Conservation (phyloP, 1,140 invertebrate species). For the Drosophila ercepeae region DNA sequence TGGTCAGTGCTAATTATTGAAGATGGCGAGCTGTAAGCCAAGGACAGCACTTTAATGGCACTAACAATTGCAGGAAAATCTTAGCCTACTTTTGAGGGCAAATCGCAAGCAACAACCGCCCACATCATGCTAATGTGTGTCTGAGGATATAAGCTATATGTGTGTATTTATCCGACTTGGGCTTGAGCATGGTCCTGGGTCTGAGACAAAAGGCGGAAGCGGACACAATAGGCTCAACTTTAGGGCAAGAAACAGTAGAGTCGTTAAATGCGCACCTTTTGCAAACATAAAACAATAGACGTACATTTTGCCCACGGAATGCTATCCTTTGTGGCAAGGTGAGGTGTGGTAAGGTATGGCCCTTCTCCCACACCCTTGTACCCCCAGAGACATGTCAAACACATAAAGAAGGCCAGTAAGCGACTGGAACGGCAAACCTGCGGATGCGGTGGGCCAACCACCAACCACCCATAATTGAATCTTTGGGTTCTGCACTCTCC, state of each 20-base stretch:
- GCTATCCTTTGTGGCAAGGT: slow-evolving; percentile 15
- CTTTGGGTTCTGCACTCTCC: slow-evolving; percentile 51
- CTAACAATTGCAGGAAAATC: slow-evolving; percentile 30
- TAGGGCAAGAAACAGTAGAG: slow-evolving; percentile 46
- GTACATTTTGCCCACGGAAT: slow-evolving; percentile 43
- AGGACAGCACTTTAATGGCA: neutral
- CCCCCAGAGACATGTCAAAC: slow-evolving; percentile 52
- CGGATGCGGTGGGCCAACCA: slow-evolving; percentile 38
- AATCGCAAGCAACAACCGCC: slow-evolving; percentile 20
- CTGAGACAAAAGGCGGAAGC: slow-evolving; percentile 40
- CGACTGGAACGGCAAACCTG: slow-evolving; percentile 27
- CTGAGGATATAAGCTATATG: slow-evolving; percentile 9
- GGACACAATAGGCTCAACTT: slow-evolving; percentile 58
- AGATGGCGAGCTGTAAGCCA: slow-evolving; percentile 4
- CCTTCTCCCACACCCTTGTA: neutral
- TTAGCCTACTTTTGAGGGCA: slow-evolving; percentile 57
- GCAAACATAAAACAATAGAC: slow-evolving; percentile 60
- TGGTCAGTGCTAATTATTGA: slow-evolving; percentile 32
- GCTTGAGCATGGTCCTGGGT: neutral
- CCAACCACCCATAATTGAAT: slow-evolving; percentile 72
- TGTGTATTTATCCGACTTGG: slow-evolving; percentile 15
- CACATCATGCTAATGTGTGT: slow-evolving; percentile 34
- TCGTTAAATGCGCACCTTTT: slow-evolving; percentile 62
- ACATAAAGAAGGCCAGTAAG: slow-evolving; percentile 57
- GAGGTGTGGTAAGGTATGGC: neutral